These are phyloP conservation scores for Sminthopsis crassicaudata DNA, from an alignment of 2,113 vertebrate species.

Conservation along the genomic window DNA sequence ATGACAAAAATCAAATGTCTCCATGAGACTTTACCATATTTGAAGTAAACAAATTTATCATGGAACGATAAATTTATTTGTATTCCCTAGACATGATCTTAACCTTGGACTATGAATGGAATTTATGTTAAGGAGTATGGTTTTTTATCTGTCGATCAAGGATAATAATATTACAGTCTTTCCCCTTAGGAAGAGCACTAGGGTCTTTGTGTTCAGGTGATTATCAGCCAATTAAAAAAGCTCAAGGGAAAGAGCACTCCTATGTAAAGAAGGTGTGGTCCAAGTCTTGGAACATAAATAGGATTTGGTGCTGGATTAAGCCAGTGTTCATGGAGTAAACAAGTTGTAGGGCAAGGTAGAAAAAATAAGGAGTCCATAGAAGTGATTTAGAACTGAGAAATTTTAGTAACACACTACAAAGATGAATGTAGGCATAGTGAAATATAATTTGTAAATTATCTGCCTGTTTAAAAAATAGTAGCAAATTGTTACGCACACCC, in stretches of 20 bases:
- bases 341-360: neutral
- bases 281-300: neutral
- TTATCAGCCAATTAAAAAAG: neutral
- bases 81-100: neutral
- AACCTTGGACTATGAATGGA: neutral
- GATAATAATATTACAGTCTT: neutral
- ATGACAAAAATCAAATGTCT: slow-evolving; percentile 22
- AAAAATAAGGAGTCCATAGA: neutral
- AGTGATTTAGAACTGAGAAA: neutral
- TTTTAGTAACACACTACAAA: neutral
- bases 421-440: neutral
- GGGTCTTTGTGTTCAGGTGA: neutral
- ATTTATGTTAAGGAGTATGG: neutral
- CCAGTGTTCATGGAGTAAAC: neutral
- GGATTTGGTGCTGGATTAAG: neutral
- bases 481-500: neutral
- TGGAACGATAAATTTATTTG: neutral
- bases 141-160: neutral
- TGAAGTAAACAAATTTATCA: slow-evolving; percentile 30
- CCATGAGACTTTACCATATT: slow-evolving; percentile 23
- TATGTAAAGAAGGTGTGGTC: neutral
- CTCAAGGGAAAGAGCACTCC: neutral
- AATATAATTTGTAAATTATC: neutral
- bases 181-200: neutral
- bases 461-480: neutral